Percentiles rank a stretch among this genome's conserved stretches.
Conservation (phyloP, 2,797 vertebrate genomes). For the Sebastes miniatus region DNA sequence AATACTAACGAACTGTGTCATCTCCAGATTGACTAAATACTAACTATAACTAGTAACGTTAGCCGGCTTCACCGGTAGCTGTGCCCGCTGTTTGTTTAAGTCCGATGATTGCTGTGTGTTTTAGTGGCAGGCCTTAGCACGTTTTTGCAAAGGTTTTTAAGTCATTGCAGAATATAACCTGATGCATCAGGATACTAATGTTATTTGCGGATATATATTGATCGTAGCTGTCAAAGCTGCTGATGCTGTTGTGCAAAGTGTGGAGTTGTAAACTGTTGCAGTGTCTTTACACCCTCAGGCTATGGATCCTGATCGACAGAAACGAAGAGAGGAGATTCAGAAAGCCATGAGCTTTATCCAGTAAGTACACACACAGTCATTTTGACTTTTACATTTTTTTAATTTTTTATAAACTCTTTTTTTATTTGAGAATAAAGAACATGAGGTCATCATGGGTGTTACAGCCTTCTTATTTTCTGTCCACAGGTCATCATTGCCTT, state of each 20-base stretch:
- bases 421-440: too few species aligned
- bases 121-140: constrained; percentile 28
- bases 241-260: background rate
- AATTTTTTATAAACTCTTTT: too few species aligned
- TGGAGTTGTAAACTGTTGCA: background rate
- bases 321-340: constrained; percentile 95
- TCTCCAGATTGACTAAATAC: background rate
- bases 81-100: constrained; percentile 25
- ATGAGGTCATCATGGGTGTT: too few species aligned
- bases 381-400: background rate
- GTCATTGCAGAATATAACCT: background rate
- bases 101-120: constrained; percentile 27
- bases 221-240: background rate
- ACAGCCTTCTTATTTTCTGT: constrained; percentile 31
- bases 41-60: background rate
- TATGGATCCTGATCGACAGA: constrained; percentile 91
- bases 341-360: constrained; percentile 98
- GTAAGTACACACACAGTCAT: constrained; percentile 78
- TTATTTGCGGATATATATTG: background rate
- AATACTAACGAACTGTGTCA: background rate
- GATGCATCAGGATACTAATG: too few species aligned
- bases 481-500: constrained; percentile 93
- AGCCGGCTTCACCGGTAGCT: background rate
- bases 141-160: background rate
- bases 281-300: constrained; percentile 49